Evolutionary conservation across 2,797 vertebrate species (phyloP), one percentile per base, ranked within the genome.

Genomic region (Myotis planiceps): DNA sequence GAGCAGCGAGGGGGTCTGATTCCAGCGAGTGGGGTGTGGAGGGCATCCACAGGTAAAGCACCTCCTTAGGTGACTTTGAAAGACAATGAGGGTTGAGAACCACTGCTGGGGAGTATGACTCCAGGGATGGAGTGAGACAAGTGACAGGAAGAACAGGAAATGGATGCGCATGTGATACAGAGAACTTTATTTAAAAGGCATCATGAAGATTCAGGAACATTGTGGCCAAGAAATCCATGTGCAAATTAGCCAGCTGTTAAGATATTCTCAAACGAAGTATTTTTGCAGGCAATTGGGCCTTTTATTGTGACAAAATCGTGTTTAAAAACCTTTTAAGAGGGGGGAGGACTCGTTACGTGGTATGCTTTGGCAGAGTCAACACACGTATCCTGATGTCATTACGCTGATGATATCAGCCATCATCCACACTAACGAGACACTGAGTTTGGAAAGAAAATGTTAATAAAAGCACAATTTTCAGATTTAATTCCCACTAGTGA

Each of bases 401-500:
- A 37, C 1, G 29, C 0, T 80, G 53, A 65, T 13, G 27, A 39
- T n/a, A 84, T 27, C 13, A 49, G 37, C 27, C 15, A 68, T 65
- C 53, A 29, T 3, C 53, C 37, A 81, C 14, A 29, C 74, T 39
- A 88, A 63, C 60, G 12, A 45, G 84, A 71, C 14, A 45, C 15
- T 55, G 42, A 89, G 37, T 39, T 86, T 27, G 25, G 47, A 92
- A 88, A 95, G 32, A 94, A 93, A 90, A 88, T 69, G 72, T 92
- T 79, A 82, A n/a, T 55, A 71, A 75, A 95, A 90, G 18, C 34
- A 55, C 27, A 90, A 7, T 29, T 72, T 92, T 89, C 21, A 75
- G 47, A 91, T 88, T 76, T 76, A 19, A 69, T 90, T 90, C 82
- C 51, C 19, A 80, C 74, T 32, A 81, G n/a, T 51, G 79, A 84